Base-by-base conservation (phyloP, 2,113 vertebrate genomes). In the Anhinga rufa region DNA sequence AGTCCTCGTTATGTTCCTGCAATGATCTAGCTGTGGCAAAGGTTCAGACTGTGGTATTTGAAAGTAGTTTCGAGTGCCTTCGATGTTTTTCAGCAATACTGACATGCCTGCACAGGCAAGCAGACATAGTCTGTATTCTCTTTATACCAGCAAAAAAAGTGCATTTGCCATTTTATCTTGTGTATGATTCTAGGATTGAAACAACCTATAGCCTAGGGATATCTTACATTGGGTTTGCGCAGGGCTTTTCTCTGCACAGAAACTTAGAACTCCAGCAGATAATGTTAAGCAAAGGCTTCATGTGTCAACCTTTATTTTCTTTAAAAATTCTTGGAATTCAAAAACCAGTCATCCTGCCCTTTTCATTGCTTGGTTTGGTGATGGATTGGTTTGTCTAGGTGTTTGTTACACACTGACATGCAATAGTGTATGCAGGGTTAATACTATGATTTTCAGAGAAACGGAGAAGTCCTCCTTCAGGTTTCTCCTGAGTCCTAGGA, bases 351-450 rank as follows among this genome's bases (percentile, higher is more conserved):
- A 9, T 78, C 68, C 36, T 78, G 36, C 29, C 90, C 71, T 79
- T 88, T 90, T 51, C 40, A 80, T 95, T 69, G 78, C 75, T 93
- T 94, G 85, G 90, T 74, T 93, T 90, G 88, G 54, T 97, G 95
- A 93, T 95, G 90, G 95, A 97, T 97, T 97, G 96, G 88, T 95
- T 96, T 94, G 84, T 83, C 77, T 95, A 94, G 96, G 96, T 97
- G 96, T 95, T 97, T 85, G 92, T 86, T 96, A 95, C 82, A 71
- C 87, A 83, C 95, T 93, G 96, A 96, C 71, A 64, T 92, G 80
- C 57, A 85, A 52, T 34, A 90, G 36, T 2, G 5, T 55, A 42
- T 7, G 34, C 85, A 76, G 91, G 34, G 95, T 78, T 94, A 93
- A 93, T 92, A 52, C 89, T 88, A 26, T 4, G 44, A 66, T 4